Evolutionary conservation across 1,140 invertebrate genomes (phyloP).

Genomic region (Neoseiulus cucumeris): DNA sequence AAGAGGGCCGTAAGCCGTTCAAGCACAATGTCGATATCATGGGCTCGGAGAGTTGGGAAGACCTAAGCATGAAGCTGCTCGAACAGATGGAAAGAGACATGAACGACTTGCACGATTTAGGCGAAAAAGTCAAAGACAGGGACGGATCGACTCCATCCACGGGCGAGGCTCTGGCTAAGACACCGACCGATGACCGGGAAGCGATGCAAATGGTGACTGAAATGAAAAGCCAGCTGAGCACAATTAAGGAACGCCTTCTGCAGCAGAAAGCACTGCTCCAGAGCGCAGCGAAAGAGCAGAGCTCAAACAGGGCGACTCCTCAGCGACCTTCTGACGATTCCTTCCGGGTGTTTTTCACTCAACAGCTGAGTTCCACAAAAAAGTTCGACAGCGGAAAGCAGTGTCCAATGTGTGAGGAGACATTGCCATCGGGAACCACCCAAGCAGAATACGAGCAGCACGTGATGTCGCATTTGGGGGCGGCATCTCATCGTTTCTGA

Average conservation of each 20-base stretch:
- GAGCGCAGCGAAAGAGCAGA: background rate
- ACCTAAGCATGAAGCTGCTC: conserved; percentile 9
- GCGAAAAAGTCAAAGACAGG: background rate
- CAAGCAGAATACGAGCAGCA: conserved; percentile 7
- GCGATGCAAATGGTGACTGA: conserved; percentile 1
- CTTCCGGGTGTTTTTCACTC: conserved; percentile 2
- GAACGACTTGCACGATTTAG: background rate
- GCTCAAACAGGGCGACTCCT: background rate
- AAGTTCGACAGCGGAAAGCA: background rate
- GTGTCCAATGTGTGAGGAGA: background rate
- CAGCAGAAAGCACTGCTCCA: background rate
- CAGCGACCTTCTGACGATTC: background rate
- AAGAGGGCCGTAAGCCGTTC: background rate
- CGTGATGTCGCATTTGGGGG: conserved; percentile 1
- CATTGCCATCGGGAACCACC: background rate
- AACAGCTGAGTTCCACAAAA: background rate
- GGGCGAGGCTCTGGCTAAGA: background rate
- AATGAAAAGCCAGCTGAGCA: background rate
- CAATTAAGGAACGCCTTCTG: conserved; percentile 7
- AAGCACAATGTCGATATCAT: background rate
- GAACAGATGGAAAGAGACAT: conserved; percentile 8
- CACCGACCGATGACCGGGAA: background rate
- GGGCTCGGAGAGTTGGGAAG: conserved; percentile 8
- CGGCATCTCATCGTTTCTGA: conserved; percentile 6
- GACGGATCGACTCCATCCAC: background rate